Percentiles rank a stretch among this genome's conserved stretches.
Conservation (phyloP, 2,888 invertebrate species). For the Cremastinae sp. region DNA sequence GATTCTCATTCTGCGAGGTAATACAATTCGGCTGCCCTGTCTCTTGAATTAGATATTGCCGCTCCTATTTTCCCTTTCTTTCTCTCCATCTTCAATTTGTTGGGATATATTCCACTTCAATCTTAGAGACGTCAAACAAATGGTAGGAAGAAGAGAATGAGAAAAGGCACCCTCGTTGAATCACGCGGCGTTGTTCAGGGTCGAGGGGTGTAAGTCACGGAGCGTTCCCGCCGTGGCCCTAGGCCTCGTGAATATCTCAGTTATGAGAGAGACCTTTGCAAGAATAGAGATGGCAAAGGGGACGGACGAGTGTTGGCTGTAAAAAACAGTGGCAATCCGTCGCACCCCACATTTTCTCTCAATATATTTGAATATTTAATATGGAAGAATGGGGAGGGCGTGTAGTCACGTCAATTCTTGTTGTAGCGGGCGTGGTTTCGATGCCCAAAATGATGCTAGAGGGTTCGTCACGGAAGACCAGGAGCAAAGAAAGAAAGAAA, state of each 20-base stretch:
- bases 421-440: conserved; percentile 28
- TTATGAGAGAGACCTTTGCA: conserved; percentile 37
- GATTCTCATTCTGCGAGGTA: neutral
- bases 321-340: conserved; percentile 39
- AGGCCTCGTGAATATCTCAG: conserved; percentile 53
- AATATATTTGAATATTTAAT: conserved; percentile 56
- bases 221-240: conserved; percentile 22
- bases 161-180: conserved; percentile 26
- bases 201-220: conserved; percentile 23
- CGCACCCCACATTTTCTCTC: conserved; percentile 23
- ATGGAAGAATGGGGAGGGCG: conserved; percentile 35
- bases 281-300: conserved; percentile 10
- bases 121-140: conserved; percentile 35
- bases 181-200: conserved; percentile 18
- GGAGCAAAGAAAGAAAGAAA: conserved; percentile 24
- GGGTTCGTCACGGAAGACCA: neutral
- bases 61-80: conserved; percentile 12
- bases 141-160: conserved; percentile 16
- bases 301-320: conserved; percentile 38
- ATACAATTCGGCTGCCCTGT: conserved; percentile 8
- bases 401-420: conserved; percentile 22
- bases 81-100: neutral
- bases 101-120: conserved; percentile 26
- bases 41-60: conserved; percentile 10
- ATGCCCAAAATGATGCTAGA: conserved; percentile 24